phyloP scores from a whole-genome alignment of 2,797 vertebrate species.

The Spheniscus humboldti region DNA sequence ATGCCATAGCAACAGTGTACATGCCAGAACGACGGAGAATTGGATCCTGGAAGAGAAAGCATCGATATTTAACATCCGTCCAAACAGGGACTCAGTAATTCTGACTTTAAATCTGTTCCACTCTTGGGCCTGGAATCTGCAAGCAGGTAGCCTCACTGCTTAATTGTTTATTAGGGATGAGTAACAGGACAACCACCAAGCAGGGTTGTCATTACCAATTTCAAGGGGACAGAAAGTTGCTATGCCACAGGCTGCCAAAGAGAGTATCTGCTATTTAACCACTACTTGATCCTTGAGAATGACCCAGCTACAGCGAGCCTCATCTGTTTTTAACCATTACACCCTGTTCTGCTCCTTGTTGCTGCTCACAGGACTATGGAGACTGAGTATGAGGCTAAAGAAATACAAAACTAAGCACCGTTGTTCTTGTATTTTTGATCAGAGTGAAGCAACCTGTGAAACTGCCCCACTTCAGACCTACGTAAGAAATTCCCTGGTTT shows the following conservation, averaged over 20 bases:
- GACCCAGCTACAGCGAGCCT: background rate
- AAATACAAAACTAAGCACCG: background rate
- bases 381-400: background rate
- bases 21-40: constrained; percentile 97
- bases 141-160: background rate
- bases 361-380: background rate
- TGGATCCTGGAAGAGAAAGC: constrained; percentile 78
- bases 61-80: background rate
- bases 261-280: background rate
- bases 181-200: background rate
- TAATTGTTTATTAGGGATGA: background rate
- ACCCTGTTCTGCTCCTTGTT: background rate
- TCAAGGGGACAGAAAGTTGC: background rate
- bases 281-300: background rate
- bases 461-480: background rate
- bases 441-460: background rate
- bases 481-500: background rate
- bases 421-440: background rate
- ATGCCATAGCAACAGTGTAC: constrained; percentile 99
- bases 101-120: background rate
- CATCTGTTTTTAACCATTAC: background rate
- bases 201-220: background rate
- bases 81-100: background rate
- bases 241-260: background rate
- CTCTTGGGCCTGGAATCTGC: background rate